Base-by-base conservation (phyloP, 2,888 invertebrate genomes). In the Drosophila diplacantha region DNA sequence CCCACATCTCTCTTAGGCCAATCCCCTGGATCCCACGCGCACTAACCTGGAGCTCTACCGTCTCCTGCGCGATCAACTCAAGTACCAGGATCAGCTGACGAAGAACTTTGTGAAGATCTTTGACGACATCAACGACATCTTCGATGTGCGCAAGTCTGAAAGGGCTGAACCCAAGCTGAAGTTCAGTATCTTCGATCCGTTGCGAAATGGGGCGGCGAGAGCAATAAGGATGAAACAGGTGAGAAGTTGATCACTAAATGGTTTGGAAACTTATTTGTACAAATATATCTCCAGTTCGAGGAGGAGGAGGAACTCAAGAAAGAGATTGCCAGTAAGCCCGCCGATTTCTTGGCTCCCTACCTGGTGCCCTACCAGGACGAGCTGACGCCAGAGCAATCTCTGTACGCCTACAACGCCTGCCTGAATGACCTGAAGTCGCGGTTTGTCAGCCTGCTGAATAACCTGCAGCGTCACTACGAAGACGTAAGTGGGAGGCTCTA, bases 391-490 rank as follows among this genome's bases (percentile, higher is more conserved):
- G 74, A 83, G 0, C 86, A 88, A 65, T 87, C 88, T 0, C 59
- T 74, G 67, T 58, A 53, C 3, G 85, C 85, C 0, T 87, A 84
- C 46, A 79, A 86, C 44, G 73, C 83, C 7, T 94, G 94, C 66
- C 87, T 95, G 39, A 89, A 89, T 52, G 94, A 94, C 81, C 92
- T 93, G 73, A 93, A 92, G 77, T 87, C 91, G 0, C 89, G 90
- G 32, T 90, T 92, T 65, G 87, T 93, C 5, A 89, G 90, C 0
- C 88, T 93, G 38, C 92, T 93, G 16, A 91, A 91, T 67, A 86
- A 90, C 34, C 90, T 95, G 24, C 92, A 93, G 73, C 89, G 89
- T 24, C 89, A 91, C 70, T 93, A 93, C 82, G 93, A 94, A 73
- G 89, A 90, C 88, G 93, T 92, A 78, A 79, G 83, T 58, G 3